phyloP scores from a whole-genome alignment of 2,888 invertebrate genomes.

The Plebejus melissa region DNA sequence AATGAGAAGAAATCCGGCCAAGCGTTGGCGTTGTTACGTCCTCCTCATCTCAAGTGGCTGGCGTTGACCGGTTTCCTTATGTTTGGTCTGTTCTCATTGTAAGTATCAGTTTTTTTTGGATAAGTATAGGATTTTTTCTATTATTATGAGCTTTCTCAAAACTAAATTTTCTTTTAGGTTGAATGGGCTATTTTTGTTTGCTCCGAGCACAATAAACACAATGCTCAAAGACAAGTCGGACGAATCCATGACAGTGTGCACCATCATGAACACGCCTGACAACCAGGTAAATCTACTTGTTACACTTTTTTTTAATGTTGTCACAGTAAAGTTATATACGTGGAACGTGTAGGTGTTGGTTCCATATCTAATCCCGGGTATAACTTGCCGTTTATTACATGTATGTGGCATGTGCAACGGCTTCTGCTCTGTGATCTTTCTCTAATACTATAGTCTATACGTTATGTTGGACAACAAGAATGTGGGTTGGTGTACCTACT shows the following conservation, averaged over 20 bases:
- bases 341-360: too few relatives aligned
- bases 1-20: constrained; percentile 29
- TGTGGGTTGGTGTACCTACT: too few relatives aligned
- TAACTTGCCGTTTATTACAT: too few relatives aligned
- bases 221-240: constrained; percentile 47
- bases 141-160: neutral
- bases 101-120: constrained; percentile 40
- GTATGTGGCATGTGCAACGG: too few relatives aligned
- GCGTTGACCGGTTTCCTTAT: constrained; percentile 59
- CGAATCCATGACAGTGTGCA: constrained; percentile 52
- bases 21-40: constrained; percentile 50
- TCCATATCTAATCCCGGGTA: too few relatives aligned
- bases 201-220: constrained; percentile 64
- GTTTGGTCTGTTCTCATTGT: constrained; percentile 67
- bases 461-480: too few relatives aligned
- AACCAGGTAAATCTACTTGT: constrained; percentile 46
- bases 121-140: neutral
- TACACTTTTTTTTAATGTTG: neutral
- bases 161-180: constrained; percentile 45
- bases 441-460: too few relatives aligned
- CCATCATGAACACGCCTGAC: constrained; percentile 47
- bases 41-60: constrained; percentile 65
- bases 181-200: constrained; percentile 62
- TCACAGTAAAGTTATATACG: too few relatives aligned
- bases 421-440: too few relatives aligned